Percentiles rank a stretch among this genome's conserved stretches.
Conservation (phyloP, 2,113 vertebrate genomes). For the Scartelaos histophorus region DNA sequence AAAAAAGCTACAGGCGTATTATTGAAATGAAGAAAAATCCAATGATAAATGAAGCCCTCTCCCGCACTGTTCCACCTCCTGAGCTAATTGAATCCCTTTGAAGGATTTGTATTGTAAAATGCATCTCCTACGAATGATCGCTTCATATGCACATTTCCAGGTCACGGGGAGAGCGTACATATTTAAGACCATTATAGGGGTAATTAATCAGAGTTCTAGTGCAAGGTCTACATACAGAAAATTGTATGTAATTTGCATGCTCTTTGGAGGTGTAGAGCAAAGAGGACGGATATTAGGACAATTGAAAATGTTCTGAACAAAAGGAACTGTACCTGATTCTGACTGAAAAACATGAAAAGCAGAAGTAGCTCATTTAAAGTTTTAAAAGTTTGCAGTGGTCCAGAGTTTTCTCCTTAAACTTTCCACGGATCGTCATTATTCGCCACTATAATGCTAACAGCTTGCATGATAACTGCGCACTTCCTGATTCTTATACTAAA, state of each 20-base stretch:
- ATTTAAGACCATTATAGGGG: slow-evolving; percentile 34
- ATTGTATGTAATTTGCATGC: slow-evolving; percentile 7
- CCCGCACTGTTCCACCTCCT: not conserved
- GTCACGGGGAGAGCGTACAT: slow-evolving; percentile 27
- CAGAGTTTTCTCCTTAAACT: too few species aligned
- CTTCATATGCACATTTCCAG: not conserved
- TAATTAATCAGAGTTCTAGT: slow-evolving; percentile 43
- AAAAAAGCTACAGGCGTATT: slow-evolving; percentile 8
- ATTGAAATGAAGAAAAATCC: slow-evolving; percentile 11
- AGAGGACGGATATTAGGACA: not conserved
- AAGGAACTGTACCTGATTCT: not conserved
- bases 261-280: not conserved
- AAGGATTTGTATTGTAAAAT: slow-evolving; percentile 40
- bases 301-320: not conserved
- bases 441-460: too few species aligned
- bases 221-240: not conserved
- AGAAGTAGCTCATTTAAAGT: too few species aligned
- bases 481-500: too few species aligned
- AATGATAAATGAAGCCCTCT: slow-evolving; percentile 30
- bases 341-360: too few species aligned
- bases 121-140: slow-evolving; percentile 40
- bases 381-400: too few species aligned
- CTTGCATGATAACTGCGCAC: too few species aligned
- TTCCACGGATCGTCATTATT: too few species aligned
- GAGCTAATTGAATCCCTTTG: slow-evolving; percentile 36